Evolutionary conservation across 2,113 vertebrate genomes (phyloP).

Genomic region (Diadophis punctatus): DNA sequence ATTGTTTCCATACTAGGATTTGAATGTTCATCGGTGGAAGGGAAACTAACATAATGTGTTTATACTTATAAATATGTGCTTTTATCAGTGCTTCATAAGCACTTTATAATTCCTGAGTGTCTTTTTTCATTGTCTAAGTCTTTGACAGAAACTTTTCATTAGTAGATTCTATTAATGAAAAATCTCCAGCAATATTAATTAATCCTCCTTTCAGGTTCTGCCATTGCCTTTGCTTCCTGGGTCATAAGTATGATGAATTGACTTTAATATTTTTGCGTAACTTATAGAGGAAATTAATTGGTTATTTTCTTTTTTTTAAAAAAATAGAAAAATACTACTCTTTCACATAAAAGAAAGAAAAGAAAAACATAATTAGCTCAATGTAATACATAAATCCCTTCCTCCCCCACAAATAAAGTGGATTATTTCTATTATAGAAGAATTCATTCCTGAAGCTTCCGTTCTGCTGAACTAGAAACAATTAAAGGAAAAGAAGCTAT

Average conservation of each 20-base stretch:
- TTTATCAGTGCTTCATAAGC: not conserved
- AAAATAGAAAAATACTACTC: not conserved
- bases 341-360: constrained; percentile 2
- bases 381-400: not conserved
- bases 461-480: not conserved
- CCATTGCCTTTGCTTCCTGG: not conserved
- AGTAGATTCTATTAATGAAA: not conserved
- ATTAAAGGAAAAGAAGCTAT: not conserved
- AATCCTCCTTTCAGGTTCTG: not conserved
- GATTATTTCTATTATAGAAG: not conserved
- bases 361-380: not conserved
- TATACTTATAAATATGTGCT: not conserved
- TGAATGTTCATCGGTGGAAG: not conserved
- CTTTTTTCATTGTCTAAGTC: not conserved
- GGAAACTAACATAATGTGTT: not conserved
- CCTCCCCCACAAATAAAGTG: not conserved
- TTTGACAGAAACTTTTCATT: not conserved
- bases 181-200: not conserved
- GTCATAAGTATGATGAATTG: not conserved
- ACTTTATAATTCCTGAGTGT: not conserved
- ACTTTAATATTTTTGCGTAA: not conserved
- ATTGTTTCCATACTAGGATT: not conserved
- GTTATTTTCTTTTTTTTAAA: not conserved
- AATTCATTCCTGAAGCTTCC: not conserved
- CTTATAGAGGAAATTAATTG: not conserved